Conservation (phyloP, 2,113 vertebrate species). For the Psammodynastes pulverulentus region DNA sequence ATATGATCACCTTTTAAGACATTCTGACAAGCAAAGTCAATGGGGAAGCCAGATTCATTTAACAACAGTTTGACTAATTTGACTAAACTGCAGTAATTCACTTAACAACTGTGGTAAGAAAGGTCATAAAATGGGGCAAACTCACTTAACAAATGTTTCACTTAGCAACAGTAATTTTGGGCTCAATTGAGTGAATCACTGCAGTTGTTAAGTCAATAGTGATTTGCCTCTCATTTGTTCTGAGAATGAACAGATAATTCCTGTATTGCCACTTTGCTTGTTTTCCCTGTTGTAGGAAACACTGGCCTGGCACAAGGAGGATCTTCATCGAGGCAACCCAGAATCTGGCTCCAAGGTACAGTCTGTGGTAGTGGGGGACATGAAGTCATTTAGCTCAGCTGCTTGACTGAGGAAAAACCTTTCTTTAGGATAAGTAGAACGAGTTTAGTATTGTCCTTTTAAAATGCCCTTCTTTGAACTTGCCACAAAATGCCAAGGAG, state of each 20-base stretch:
- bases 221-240: neutral
- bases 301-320: slow-evolving; percentile 76
- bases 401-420: neutral
- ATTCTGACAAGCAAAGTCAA: neutral
- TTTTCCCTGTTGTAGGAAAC: slow-evolving; percentile 64
- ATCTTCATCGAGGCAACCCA: slow-evolving; percentile 66
- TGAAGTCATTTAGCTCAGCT: neutral
- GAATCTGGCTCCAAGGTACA: slow-evolving; percentile 85
- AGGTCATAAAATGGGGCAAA: too few relatives aligned
- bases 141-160: too few relatives aligned
- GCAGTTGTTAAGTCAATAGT: too few relatives aligned
- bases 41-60: too few relatives aligned
- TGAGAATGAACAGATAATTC: neutral
- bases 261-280: neutral
- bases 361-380: neutral
- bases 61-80: too few relatives aligned
- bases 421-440: neutral
- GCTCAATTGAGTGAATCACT: too few relatives aligned
- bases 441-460: neutral
- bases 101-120: too few relatives aligned
- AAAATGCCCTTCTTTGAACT: too few relatives aligned
- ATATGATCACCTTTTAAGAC: neutral
- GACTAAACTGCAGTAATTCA: too few relatives aligned
- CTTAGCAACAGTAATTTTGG: too few relatives aligned
- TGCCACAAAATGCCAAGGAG: neutral